Evolutionary conservation across 53 echinoderm and acorn worm species (phyloP), one percentile per base, ranked within the genome.

Genomic region (Apostichopus leukothele): DNA sequence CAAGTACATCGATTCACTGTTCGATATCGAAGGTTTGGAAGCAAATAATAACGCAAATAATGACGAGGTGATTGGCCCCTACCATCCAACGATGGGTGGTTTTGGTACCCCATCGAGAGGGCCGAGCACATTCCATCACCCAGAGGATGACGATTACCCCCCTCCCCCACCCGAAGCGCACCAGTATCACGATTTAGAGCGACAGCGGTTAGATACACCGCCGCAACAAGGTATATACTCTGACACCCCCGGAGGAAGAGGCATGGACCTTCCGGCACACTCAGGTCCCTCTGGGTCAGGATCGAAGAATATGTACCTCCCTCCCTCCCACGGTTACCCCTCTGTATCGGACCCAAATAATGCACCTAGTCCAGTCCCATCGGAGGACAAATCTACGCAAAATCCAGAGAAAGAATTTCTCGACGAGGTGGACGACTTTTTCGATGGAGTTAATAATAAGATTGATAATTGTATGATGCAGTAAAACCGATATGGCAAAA

Each of bases 381-480:
- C 75, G 18, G 75, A 75, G 13, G 75, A 75, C 52, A 87, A 75
- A 23, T 74, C 88, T 8, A 75, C 55, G 5, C 88, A 87, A 59
- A 52, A 87, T 14, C 74, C 52, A 74, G 88, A 87, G 23, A 87
- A 74, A 74, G 53, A 74, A 50, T 87, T 87, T 73, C 53, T 87
- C 9, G 88, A 87, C 20, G 88, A 87, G 12, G 88, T 87, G 54
- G 88, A 87, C 14, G 88, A 87, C 6, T 87, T 87, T 25, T 87
- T 87, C 60, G 88, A 87, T 22, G 88, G 75, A 14, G 88, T 87
- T n/a, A 87, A 87, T 74, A 8, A 75, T 9, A 87, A 75, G 75
- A 75, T 87, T 8, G 88, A 87, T 53, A 75, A 52, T 22, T 87
- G 88, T 19, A 87, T 87, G 88, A 87, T 87, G 88, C 88, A 87